A percentile compares a stretch with the other conserved stretches of the same genome.
These are phyloP conservation scores for Dendropsophus ebraccatus DNA, from an alignment of 2,113 vertebrate genomes.

Conservation along the genomic window DNA sequence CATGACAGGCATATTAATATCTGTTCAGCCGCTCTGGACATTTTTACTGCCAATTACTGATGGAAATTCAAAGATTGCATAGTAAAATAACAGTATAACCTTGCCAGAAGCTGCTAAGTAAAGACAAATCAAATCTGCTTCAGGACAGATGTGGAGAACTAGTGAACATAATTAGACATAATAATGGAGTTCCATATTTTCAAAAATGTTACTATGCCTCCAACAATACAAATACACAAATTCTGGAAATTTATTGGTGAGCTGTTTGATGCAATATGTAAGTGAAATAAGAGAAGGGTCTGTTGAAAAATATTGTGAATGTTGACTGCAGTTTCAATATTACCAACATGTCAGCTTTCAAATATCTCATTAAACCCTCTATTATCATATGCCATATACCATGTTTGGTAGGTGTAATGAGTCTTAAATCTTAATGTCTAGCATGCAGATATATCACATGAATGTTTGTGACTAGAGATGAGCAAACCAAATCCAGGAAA, in stretches of 20 bases:
- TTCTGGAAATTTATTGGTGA: not conserved
- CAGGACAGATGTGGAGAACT: slow-evolving; percentile 30
- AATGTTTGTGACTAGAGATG: too few relatives aligned
- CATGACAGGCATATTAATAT: slow-evolving; percentile 28
- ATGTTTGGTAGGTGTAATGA: not conserved
- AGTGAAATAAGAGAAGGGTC: not conserved
- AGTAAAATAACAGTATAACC: slow-evolving; percentile 47
- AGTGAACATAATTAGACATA: slow-evolving; percentile 30
- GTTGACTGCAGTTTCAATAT: too few relatives aligned
- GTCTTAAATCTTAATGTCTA: too few relatives aligned
- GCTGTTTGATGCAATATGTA: not conserved
- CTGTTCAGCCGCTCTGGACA: not conserved
- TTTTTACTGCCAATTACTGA: slow-evolving; percentile 36
- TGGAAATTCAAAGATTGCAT: slow-evolving; percentile 26
- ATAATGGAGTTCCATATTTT: not conserved
- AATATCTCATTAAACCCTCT: not conserved
- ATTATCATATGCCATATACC: not conserved
- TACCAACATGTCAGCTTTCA: not conserved
- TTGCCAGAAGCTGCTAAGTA: slow-evolving; percentile 45
- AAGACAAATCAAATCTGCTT: slow-evolving; percentile 40
- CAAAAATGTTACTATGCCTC: not conserved
- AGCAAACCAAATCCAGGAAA: too few relatives aligned
- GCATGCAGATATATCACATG: too few relatives aligned
- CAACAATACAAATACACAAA: not conserved
- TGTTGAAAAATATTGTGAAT: too few relatives aligned